Evolutionary conservation across 1,140 invertebrate species (phyloP).

Genomic region (Triops longicaudatus): DNA sequence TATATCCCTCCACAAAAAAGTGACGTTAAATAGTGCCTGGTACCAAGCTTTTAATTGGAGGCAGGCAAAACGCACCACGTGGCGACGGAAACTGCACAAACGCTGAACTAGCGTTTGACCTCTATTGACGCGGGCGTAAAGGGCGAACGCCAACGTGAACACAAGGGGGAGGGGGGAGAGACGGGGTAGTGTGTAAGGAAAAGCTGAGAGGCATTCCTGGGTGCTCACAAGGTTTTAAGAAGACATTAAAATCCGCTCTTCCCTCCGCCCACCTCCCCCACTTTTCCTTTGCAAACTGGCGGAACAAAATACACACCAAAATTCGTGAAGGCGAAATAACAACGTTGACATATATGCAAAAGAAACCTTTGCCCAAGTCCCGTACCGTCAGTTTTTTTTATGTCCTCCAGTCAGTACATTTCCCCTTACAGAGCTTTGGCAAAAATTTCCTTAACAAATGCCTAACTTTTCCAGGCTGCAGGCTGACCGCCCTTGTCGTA

Average conservation of each 20-base stretch:
- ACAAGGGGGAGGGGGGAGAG: background rate
- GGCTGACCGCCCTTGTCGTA: constrained; percentile 9
- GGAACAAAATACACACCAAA: background rate
- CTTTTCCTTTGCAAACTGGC: background rate
- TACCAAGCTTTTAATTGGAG: background rate
- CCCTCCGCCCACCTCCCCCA: background rate
- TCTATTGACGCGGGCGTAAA: background rate
- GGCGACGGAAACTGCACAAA: constrained; percentile 1
- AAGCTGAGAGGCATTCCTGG: background rate
- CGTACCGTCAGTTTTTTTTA: background rate
- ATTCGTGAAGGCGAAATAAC: background rate
- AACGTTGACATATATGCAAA: constrained; percentile 8
- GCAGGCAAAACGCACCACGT: background rate
- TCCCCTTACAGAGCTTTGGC: constrained; percentile 4
- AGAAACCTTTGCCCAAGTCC: background rate
- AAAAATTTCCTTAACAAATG: background rate
- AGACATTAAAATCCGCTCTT: background rate
- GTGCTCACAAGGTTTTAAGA: constrained; percentile 4
- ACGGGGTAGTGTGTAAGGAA: background rate
- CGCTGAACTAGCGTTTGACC: constrained; percentile 10
- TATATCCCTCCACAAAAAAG: background rate
- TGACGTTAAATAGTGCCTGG: background rate
- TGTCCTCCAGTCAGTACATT: background rate
- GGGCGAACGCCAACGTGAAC: too few species aligned
- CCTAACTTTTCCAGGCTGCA: constrained; percentile 9